Evolutionary conservation across 2,888 invertebrate species (phyloP), one percentile per base, ranked within the genome.

Genomic region (Biston stratarius): DNA sequence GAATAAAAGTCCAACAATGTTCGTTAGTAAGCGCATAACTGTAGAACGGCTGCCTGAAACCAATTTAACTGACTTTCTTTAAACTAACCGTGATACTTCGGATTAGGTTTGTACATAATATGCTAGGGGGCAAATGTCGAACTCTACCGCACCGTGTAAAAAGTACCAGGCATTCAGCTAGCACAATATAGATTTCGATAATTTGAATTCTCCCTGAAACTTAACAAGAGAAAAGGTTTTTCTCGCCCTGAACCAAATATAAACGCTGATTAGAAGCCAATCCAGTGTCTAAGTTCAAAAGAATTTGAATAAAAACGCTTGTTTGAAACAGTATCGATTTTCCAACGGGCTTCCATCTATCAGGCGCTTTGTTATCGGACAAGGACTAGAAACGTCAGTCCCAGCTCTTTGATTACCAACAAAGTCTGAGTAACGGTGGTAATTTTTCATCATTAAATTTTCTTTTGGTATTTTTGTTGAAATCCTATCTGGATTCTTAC

Each of bases 301-400:
- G 47, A 67, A 57, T 57, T 61, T 57, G 57, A 58, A 61, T 61
- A 52, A 53, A 62, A 52, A 38, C 52, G 52, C 45, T 6, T 11
- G 40, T 59, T 70, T 64, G 64, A 69, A 69, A 61, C 51, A 48
- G 34, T 57, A 72, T 72, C 61, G 69, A 71, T 72, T 70, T 69
- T 55, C 58, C 14, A 15, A 52, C 42, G 49, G 64, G 47, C 57
- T 59, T 63, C 60, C 60, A 72, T 71, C 65, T 61, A 69, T 73
- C 70, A 71, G 49, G 47, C 63, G 67, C 72, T 74, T 73, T 70
- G 64, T 70, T 71, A 74, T 64, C 67, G 64, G 53, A 12, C 61
- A 63, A 67, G 66, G 67, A 61, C 69, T 69, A 72, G 69, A 71
- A 62, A 71, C 53, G 67, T 72, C 69, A 69, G 64, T 62, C 56